Base-by-base conservation (phyloP, 2,113 vertebrate genomes). In the Amphiprion percula region DNA sequence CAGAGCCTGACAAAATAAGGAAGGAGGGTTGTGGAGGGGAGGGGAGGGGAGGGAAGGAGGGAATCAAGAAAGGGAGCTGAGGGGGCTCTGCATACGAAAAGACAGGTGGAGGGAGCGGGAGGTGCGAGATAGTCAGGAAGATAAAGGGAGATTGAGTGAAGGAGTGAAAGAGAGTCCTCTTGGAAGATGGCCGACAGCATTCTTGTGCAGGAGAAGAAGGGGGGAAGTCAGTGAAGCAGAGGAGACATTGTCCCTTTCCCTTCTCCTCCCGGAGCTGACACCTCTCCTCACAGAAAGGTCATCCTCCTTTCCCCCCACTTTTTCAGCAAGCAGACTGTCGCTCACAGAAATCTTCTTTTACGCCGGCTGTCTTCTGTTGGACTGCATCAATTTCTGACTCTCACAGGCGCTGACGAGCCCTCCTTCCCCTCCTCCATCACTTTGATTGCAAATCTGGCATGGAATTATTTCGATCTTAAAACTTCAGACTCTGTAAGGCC, bases 121-220 rank as follows among this genome's bases (percentile, higher is more conserved):
- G 33, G 33, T 37, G 33, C 17, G 68, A 67, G 82, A 87, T 85
- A 73, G 77, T 74, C 69, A 77, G 68, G 39, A 15, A 80, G 77
- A 85, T 85, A 88, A 79, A 82, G 54, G 68, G 24, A 70, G 67
- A 77, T 61, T 76, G 82, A 88, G 77, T 66, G 78, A 78, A 72
- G 72, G 68, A 65, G 71, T 47, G 59, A 79, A 84, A 68, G 63
- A 66, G 76, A 79, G 59, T 80, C 64, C 56, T 84, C 52, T 74
- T 66, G 63, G 79, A 91, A 80, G 82, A 90, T 83, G 87, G 85
- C 77, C 75, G 83, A 87, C 89, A 88, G 85, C 81, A 86, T 83
- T 80, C 86, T 81, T 82, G 89, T 85, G 70, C 59, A 74, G 64
- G 58, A 79, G 79, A 74, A 68, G 77, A 58, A 62, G 33, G 1